Evolutionary conservation across 1,140 invertebrate species (phyloP), one percentile per base, ranked within the genome.

Genomic region (Drosophila nebulosa): DNA sequence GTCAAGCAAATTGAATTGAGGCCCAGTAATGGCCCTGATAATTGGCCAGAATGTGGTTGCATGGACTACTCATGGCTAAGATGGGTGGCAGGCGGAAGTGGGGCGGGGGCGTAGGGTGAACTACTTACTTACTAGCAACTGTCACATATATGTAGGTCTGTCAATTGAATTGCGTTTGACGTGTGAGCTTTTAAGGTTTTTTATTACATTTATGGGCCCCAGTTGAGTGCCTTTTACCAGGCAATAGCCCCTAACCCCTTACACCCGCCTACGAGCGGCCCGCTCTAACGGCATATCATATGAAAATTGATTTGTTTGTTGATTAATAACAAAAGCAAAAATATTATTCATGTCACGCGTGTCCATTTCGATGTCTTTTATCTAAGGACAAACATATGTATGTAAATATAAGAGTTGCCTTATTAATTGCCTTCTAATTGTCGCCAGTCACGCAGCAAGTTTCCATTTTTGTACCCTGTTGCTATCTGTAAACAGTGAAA

Each of bases 291-390:
- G 67, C 30, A 60, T 69, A 75, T 75, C 64, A 58, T 79, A 85
- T 79, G 69, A 85, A 81, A 86, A 85, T 85, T 86, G 81, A 86
- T 85, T 85, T 81, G 78, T 74, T 86, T 86, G 76, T 86, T 86
- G 76, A 86, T 86, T 86, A 86, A 86, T 86, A 70, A 66, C 75
- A 62, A 74, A 62, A 62, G 35, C 18, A 67, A 46, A 59, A 21
- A 59, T 46, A 65, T 30, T 55, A 55, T 55, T 26, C 52, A 30
- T 75, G 32, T 74, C 56, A 52, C 42, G 58, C 22, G 27, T 59
- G 39, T 60, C 51, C 50, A 59, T 35, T 58, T 58, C 39, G 7
- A 21, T 21, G 39, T 46, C n/a, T 9, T n/a, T 46, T 59, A 59
- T 59, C 36, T 9, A 39, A 42, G 71, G 36, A 72, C 69, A 72